Conservation (phyloP, 2,888 invertebrate genomes). For the Melipona bicolor region DNA sequence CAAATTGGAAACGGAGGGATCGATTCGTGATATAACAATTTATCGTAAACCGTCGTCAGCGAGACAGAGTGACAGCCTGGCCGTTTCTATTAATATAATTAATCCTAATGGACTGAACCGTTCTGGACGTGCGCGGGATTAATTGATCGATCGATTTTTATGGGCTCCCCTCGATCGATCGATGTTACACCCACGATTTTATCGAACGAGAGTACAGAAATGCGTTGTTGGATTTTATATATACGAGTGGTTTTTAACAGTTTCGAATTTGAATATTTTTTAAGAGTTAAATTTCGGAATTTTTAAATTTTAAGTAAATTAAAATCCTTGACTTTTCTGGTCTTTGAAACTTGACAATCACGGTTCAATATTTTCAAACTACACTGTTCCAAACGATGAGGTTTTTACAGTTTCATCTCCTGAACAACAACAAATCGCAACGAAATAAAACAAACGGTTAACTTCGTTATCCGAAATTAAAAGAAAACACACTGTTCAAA, state of each 20-base stretch:
- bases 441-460: background rate
- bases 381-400: background rate
- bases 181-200: background rate
- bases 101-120: conserved; percentile 66
- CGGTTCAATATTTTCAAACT: background rate
- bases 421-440: background rate
- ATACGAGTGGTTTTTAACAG: background rate
- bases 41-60: conserved; percentile 50
- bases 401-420: background rate
- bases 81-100: conserved; percentile 63
- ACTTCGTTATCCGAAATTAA: background rate
- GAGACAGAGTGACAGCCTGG: conserved; percentile 57
- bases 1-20: conserved; percentile 49
- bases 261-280: background rate
- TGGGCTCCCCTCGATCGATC: background rate
- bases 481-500: background rate
- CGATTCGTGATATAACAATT: conserved; percentile 61
- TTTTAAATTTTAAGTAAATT: no score
- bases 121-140: conserved; percentile 40
- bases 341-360: no score
- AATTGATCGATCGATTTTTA: conserved; percentile 65
- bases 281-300: no score
- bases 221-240: background rate
- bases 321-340: no score
- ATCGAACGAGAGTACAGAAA: no score